Conservation (phyloP, 2,113 vertebrate genomes). For the Xenopus tropicalis region UCB_Xtro_10.0 CM004443.2:62233001-62233500, state of each 20-base stretch:
- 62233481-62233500: too few relatives aligned
- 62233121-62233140: neutral
- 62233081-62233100: neutral
- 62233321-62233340: slow-evolving; percentile 20
- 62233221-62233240: slow-evolving; percentile 36
- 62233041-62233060: too few relatives aligned
- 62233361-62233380: slow-evolving; percentile 7
- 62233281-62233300: slow-evolving; percentile 40
- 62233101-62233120: neutral
- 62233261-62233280: slow-evolving; percentile 25
- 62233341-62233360: slow-evolving; percentile 20
- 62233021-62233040: too few relatives aligned
- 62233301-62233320: slow-evolving; percentile 28
- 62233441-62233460: too few relatives aligned
- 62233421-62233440: too few relatives aligned
- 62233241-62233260: slow-evolving; percentile 35
- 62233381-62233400: slow-evolving; percentile 2
- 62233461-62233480: too few relatives aligned
- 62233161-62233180: slow-evolving; percentile 1
- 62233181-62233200: slow-evolving; percentile 12
- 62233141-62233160: slow-evolving; percentile 10
- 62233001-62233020: too few relatives aligned
- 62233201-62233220: slow-evolving; percentile 17
- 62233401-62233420: neutral
- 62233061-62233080: neutral